Conservation (phyloP, 2,888 invertebrate genomes). For the Phyllotreta cruciferae region DNA sequence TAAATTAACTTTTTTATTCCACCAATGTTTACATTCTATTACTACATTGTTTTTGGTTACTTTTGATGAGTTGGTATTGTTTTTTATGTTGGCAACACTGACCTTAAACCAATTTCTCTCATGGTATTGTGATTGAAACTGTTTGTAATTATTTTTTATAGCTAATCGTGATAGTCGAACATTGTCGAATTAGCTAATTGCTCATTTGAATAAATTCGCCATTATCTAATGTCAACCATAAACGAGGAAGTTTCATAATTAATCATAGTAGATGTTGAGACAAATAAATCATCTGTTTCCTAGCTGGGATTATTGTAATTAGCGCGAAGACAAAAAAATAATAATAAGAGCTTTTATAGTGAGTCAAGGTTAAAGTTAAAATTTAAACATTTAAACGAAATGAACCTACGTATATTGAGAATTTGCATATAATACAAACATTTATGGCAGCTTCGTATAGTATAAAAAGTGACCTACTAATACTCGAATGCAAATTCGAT, state of each 20-base stretch:
- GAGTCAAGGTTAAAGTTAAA: slow-evolving; percentile 2
- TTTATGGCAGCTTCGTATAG: too few relatives aligned
- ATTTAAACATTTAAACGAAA: neutral
- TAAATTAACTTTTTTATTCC: too few relatives aligned
- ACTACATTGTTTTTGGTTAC: too few relatives aligned
- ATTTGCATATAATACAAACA: too few relatives aligned
- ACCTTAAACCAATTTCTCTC: neutral
- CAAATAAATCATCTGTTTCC: slow-evolving; percentile 10
- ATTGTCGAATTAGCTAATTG: neutral
- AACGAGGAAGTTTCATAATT: slow-evolving; percentile 1
- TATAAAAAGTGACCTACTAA: too few relatives aligned
- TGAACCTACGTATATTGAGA: too few relatives aligned
- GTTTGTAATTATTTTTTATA: neutral
- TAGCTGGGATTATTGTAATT: neutral
- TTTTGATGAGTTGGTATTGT: too few relatives aligned
- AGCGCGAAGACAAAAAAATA: slow-evolving; percentile 6
- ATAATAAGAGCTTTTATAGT: neutral
- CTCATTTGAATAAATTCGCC: slow-evolving; percentile 6
- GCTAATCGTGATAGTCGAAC: too few relatives aligned
- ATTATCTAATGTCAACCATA: slow-evolving; percentile 7
- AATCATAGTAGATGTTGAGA: neutral
- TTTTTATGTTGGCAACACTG: too few relatives aligned
- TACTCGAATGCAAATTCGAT: too few relatives aligned
- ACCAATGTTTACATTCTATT: too few relatives aligned
- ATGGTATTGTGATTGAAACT: neutral